A percentile compares a stretch with the other conserved stretches of the same genome.
phyloP scores from a whole-genome alignment of 1,140 invertebrate genomes.

The Tenebrio molitor region DNA sequence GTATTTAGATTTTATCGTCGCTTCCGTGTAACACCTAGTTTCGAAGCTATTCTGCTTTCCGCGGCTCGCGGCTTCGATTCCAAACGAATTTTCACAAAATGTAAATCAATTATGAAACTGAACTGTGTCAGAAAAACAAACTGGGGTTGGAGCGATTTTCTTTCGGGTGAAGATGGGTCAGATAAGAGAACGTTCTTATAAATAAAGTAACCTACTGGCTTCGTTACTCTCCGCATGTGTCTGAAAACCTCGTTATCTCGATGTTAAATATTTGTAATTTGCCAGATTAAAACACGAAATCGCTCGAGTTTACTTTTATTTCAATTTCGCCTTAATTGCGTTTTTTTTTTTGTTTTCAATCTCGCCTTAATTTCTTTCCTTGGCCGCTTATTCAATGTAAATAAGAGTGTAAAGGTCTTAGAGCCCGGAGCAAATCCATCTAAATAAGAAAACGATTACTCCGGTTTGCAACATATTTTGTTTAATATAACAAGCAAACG shows the following conservation, averaged over 20 bases:
- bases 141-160: neutral
- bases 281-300: too few species aligned
- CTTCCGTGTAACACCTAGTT: conserved; percentile 12
- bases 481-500: too few species aligned
- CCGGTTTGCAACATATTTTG: too few species aligned
- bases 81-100: neutral
- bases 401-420: neutral
- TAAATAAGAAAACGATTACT: neutral
- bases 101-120: conserved; percentile 19
- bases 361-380: conserved; percentile 9
- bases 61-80: neutral
- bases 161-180: conserved; percentile 17
- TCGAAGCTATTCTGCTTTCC: conserved; percentile 14
- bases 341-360: conserved; percentile 5
- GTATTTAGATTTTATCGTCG: conserved; percentile 34
- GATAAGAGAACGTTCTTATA: neutral
- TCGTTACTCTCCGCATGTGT: too few species aligned
- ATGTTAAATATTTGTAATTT: too few species aligned
- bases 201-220: too few species aligned
- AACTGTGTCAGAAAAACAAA: conserved; percentile 11
- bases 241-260: too few species aligned
- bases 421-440: neutral
- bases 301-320: neutral
- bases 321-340: conserved; percentile 13
- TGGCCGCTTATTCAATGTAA: neutral